A percentile compares a stretch with the other conserved stretches of the same genome.
Conservation (phyloP, 2,797 vertebrate species). For the Echiichthys vipera region DNA sequence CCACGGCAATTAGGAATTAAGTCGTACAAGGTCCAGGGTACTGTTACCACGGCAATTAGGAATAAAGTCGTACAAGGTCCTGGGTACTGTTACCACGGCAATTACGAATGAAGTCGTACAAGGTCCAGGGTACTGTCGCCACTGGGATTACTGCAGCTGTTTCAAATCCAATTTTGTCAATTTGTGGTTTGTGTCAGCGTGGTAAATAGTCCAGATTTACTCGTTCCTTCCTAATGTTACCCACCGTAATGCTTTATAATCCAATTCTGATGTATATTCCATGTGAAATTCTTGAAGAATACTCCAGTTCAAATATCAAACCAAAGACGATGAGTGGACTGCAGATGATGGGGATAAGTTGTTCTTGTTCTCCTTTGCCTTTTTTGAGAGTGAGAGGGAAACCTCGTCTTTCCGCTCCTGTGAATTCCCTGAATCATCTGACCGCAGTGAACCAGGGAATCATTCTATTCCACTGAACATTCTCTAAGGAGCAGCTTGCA, state of each 20-base stretch:
- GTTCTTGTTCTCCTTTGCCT: not conserved
- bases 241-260: not conserved
- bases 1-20: too few relatives aligned
- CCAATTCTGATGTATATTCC: not conserved
- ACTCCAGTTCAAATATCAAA: not conserved
- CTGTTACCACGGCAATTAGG: too few relatives aligned
- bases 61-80: too few relatives aligned
- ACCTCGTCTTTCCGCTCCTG: conserved; percentile 33
- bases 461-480: conserved; percentile 65
- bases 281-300: not conserved
- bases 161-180: not conserved
- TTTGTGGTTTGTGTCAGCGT: not conserved
- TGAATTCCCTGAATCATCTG: conserved; percentile 48
- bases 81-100: too few relatives aligned
- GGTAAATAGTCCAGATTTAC: not conserved
- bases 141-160: too few relatives aligned
- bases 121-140: too few relatives aligned
- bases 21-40: too few relatives aligned
- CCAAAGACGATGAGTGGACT: not conserved
- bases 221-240: not conserved
- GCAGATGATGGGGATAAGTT: not conserved
- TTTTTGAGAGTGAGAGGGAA: conserved; percentile 12
- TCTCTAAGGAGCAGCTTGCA: conserved; percentile 45
- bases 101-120: too few relatives aligned
- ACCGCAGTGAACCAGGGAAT: conserved; percentile 17